phyloP scores from a whole-genome alignment of 2,113 vertebrate genomes.

The Erythrocercus mccallii region DNA sequence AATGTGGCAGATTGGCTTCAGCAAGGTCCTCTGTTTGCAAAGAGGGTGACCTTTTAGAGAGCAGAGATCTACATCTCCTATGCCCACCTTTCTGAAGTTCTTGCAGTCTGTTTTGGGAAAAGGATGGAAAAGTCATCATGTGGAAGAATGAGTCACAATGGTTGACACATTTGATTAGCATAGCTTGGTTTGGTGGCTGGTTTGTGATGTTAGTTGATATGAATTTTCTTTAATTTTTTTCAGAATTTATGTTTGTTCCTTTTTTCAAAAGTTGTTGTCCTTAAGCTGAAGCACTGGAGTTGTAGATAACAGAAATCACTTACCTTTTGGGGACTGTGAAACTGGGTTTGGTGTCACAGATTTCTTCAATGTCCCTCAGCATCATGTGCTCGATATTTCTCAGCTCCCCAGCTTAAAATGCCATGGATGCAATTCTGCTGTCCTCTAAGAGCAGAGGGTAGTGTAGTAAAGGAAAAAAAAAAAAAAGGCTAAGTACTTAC shows the following conservation, averaged over 20 bases:
- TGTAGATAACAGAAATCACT: neutral
- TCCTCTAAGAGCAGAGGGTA: neutral
- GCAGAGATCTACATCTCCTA: neutral
- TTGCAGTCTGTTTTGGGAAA: neutral
- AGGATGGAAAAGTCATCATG: neutral
- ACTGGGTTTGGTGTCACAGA: neutral
- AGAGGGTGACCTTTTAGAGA: neutral
- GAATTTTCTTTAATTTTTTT: neutral
- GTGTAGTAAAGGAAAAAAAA: neutral
- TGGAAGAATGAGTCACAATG: neutral
- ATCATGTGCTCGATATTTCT: accelerated
- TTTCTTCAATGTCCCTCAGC: neutral
- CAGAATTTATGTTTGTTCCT: neutral
- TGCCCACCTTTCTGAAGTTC: neutral
- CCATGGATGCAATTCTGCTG: neutral
- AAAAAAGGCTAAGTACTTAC: neutral
- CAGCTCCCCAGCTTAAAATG: neutral
- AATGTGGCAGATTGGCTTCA: neutral
- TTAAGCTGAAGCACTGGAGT: neutral
- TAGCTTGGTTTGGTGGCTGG: neutral
- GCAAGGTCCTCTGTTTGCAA: accelerated
- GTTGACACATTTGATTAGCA: neutral
- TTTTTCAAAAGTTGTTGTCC: neutral
- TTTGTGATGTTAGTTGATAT: neutral
- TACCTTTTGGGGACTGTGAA: neutral